phyloP scores from a whole-genome alignment of 2,797 vertebrate genomes.

The Odontamblyopus rebecca region DNA sequence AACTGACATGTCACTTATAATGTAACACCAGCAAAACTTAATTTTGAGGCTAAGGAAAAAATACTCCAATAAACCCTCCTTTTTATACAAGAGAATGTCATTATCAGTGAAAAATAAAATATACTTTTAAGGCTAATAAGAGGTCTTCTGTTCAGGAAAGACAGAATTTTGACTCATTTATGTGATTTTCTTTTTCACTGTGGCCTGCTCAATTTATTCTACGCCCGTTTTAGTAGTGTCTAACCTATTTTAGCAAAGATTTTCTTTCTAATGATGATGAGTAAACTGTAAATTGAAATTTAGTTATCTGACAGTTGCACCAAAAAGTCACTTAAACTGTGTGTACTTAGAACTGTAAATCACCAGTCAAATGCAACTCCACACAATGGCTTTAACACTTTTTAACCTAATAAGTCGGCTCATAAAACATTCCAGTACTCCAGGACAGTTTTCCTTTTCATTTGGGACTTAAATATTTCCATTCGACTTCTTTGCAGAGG shows the following conservation, averaged over 20 bases:
- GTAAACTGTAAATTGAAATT: not conserved
- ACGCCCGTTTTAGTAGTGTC: not conserved
- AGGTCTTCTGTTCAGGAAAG: too few relatives aligned
- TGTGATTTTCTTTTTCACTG: too few relatives aligned
- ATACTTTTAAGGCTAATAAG: too few relatives aligned
- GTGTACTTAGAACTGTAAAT: not conserved
- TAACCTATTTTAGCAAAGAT: not conserved
- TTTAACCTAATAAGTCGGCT: not conserved
- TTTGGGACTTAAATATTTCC: conserved; percentile 1
- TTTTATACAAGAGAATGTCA: not conserved
- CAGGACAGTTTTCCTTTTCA: not conserved
- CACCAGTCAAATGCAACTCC: not conserved
- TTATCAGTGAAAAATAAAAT: not conserved
- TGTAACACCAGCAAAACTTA: conserved; percentile 25
- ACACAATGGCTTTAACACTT: not conserved
- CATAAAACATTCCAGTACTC: not conserved
- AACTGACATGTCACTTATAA: conserved; percentile 1
- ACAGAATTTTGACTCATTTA: too few relatives aligned
- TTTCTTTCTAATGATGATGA: not conserved
- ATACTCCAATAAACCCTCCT: not conserved
- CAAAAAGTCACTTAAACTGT: not conserved
- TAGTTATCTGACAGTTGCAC: not conserved
- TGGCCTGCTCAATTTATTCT: too few relatives aligned
- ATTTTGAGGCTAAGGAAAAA: not conserved
- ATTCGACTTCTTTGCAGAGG: not conserved